phyloP scores from a whole-genome alignment of 2,888 invertebrate genomes.

The Hyppa rectilinea region DNA sequence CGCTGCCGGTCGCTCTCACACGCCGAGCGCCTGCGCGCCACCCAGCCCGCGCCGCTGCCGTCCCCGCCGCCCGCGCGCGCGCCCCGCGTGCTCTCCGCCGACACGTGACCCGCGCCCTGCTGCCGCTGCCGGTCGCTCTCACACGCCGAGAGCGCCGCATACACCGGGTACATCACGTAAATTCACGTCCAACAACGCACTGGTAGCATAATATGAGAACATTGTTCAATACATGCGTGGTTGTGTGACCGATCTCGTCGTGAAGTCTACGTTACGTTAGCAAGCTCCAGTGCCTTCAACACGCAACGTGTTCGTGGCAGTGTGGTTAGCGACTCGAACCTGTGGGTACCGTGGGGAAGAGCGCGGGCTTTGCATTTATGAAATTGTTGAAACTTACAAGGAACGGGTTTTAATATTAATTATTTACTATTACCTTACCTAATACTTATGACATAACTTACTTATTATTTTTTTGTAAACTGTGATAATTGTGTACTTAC shows the following conservation, averaged over 20 bases:
- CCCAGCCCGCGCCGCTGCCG: conserved; percentile 41
- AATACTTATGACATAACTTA: neutral
- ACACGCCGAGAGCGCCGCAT: conserved; percentile 87
- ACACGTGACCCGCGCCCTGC: conserved; percentile 57
- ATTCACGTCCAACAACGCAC: neutral
- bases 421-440: conserved; percentile 8
- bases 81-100: conserved; percentile 44
- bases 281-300: too few relatives aligned
- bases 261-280: neutral
- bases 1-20: too few relatives aligned
- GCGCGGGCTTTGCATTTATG: neutral
- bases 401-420: conserved; percentile 3
- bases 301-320: too few relatives aligned
- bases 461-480: conserved; percentile 27
- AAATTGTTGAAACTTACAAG: neutral
- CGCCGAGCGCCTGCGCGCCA: conserved; percentile 79
- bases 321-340: neutral
- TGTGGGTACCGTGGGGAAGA: neutral
- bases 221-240: too few relatives aligned
- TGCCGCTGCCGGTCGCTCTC: too few relatives aligned
- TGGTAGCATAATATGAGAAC: neutral
- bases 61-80: conserved; percentile 34
- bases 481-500: conserved; percentile 64
- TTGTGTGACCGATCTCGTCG: conserved; percentile 11
- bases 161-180: neutral